Percentiles rank a stretch among this genome's conserved stretches.
These are phyloP conservation scores for Myrmecobius fasciatus DNA, from an alignment of 2,113 vertebrate species.

Conservation along the genomic window DNA sequence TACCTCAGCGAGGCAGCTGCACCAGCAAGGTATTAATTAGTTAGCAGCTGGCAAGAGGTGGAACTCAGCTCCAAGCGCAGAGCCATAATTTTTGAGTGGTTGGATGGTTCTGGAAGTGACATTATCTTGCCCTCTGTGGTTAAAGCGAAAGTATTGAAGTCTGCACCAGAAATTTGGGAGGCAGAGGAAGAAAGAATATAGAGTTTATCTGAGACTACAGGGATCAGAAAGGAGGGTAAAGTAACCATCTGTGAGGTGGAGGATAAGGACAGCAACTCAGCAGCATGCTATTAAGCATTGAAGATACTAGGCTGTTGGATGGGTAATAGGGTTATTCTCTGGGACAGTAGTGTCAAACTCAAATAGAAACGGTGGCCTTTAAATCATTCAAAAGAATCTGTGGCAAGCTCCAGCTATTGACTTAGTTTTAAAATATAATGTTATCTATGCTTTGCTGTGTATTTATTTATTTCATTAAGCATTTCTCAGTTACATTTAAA, in stretches of 20 bases:
- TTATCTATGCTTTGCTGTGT: neutral
- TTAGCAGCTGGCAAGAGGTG: neutral
- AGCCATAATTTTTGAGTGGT: neutral
- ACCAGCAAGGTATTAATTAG: neutral
- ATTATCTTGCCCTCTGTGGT: neutral
- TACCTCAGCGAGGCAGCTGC: neutral
- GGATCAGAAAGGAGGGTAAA: slow-evolving; percentile 3
- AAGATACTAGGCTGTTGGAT: neutral
- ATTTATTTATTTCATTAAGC: neutral
- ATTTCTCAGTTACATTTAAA: neutral
- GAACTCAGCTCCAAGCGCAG: neutral
- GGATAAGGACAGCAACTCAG: neutral
- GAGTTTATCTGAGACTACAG: neutral
- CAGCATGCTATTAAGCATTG: neutral
- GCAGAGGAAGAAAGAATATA: neutral
- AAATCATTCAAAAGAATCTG: neutral
- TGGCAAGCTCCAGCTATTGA: neutral
- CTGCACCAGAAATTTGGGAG: neutral
- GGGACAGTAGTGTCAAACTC: neutral
- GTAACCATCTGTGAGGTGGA: neutral
- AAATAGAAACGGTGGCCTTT: neutral
- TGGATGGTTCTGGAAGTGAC: neutral
- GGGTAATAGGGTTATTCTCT: neutral
- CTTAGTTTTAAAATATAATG: neutral
- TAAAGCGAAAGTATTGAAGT: neutral